Base-by-base conservation (phyloP, 1,140 invertebrate species). In the Drosophila pseudoananassae region DNA sequence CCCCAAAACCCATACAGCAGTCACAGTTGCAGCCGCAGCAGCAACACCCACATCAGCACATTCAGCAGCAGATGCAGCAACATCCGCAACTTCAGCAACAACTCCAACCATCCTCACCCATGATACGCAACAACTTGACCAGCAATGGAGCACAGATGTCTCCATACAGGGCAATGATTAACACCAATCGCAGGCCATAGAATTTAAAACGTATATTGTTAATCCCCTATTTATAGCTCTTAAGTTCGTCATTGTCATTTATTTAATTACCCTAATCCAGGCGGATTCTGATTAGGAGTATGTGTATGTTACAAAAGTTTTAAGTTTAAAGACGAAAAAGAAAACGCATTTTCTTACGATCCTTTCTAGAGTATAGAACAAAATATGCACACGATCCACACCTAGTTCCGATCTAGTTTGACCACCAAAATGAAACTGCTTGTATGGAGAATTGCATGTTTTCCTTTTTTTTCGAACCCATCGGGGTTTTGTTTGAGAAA, bases 1-100 rank as follows among this genome's bases (percentile, higher is more conserved):
- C 74, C 3, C 40, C 65, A 12, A 83, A 65, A 5, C 29, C 36
- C n/a, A 46, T 43, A 8, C 40, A 29, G 3, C 56, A 58, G 43
- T 20, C 7, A 31, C 56, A 33, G 27, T 10, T 23, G 17, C 58
- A 33, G 25, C 52, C 23, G 25, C 54, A 15, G 5, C 25, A 5
- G 7, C 33, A 10, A 6, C 4, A 27, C 1, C 25, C 5, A 5
- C 25, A 27, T 27, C 25, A 27, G 25, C 20, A 20, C 20, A 27
- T 27, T 5, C 25, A 27, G 25, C 52, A 23, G 25, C 54, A 27
- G 17, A 20, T 3, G 12, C 40, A 57, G 15, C 33, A 36, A 4
- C 52, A 53, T 20, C 20, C 20, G 8, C 49, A 31, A 8, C 50
- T 5, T 14, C 38, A 36, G 29, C 53, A 15, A 3, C 40, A 52